A percentile compares a stretch with the other conserved stretches of the same genome.
phyloP scores from a whole-genome alignment of 2,797 vertebrate species.

The Allobates femoralis region DNA sequence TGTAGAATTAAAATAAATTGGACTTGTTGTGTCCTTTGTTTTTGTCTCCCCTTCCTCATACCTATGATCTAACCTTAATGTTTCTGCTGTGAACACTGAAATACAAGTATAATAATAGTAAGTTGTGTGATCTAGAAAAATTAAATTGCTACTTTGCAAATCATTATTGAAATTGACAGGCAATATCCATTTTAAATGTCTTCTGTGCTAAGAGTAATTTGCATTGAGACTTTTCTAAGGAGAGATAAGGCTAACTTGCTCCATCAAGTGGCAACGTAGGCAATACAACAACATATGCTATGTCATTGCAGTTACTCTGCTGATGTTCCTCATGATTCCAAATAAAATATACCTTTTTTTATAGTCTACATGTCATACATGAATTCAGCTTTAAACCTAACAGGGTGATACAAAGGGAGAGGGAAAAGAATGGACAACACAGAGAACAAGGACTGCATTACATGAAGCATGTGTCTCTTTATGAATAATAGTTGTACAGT shows the following conservation, averaged over 20 bases:
- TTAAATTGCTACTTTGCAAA: background rate
- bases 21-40: background rate
- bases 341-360: background rate
- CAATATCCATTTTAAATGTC: background rate
- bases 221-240: background rate
- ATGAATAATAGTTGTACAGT: background rate
- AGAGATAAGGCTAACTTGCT: slow-evolving; percentile 33
- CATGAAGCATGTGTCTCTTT: background rate
- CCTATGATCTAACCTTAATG: background rate
- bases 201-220: background rate
- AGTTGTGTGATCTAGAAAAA: slow-evolving; percentile 9
- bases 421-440: background rate
- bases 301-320: background rate
- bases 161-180: slow-evolving; percentile 21
- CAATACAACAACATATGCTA: background rate
- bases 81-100: background rate
- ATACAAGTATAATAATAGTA: background rate
- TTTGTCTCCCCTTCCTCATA: background rate
- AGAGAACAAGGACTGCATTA: background rate
- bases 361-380: background rate
- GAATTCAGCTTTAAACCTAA: background rate
- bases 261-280: slow-evolving; percentile 40
- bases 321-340: background rate
- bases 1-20: background rate
- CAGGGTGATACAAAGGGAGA: background rate